Conservation (phyloP, 2,797 vertebrate species). For the Chloroceryle inda region DNA sequence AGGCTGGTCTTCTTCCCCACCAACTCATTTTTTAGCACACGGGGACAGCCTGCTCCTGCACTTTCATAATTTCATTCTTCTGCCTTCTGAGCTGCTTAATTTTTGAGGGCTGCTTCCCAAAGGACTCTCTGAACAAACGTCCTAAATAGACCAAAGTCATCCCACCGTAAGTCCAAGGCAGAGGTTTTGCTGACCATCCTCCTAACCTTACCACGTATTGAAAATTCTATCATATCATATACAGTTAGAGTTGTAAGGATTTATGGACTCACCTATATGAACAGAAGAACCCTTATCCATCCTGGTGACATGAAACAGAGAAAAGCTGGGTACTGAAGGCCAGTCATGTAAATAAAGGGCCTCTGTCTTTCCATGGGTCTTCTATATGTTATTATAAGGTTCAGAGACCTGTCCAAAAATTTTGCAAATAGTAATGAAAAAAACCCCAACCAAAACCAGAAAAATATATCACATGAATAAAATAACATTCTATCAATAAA, state of each 20-base stretch:
- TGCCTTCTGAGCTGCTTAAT: no score
- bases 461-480: background rate
- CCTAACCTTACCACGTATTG: no score
- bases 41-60: no score
- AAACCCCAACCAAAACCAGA: background rate
- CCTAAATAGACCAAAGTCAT: no score
- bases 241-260: background rate
- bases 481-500: background rate
- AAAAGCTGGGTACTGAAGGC: background rate
- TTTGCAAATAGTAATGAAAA: background rate
- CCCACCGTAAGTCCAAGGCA: no score
- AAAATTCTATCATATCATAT: no score
- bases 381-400: background rate
- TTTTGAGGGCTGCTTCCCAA: no score
- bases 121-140: no score
- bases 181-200: no score
- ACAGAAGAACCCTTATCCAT: background rate
- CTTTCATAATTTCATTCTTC: no score
- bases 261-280: rapidly evolving
- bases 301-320: background rate
- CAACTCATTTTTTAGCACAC: no score
- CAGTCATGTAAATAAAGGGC: background rate
- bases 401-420: background rate
- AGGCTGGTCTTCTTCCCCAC: no score
- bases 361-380: background rate